Conservation (phyloP, 2,888 invertebrate species). For the Nemotelus pantherinus region DNA sequence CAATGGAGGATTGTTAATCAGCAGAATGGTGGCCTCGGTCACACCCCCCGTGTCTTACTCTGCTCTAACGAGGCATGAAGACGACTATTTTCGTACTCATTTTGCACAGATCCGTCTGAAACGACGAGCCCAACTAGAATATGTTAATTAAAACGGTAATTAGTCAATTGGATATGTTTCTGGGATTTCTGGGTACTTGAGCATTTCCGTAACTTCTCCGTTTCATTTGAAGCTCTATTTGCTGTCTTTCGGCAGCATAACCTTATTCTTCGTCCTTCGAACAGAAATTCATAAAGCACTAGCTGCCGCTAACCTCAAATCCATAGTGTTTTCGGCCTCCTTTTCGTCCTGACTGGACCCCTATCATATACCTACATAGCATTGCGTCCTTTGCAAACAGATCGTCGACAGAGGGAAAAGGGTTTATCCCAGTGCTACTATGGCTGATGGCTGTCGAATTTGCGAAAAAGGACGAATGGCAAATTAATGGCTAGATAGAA, state of each 20-base stretch:
- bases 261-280: conserved; percentile 14
- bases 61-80: conserved; percentile 9
- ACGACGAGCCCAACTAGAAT: conserved; percentile 49
- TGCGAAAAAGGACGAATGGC: conserved; percentile 24
- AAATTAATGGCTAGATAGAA: conserved; percentile 30
- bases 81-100: conserved; percentile 33
- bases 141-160: conserved; percentile 53
- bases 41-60: background rate
- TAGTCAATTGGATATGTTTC: conserved; percentile 52
- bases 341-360: background rate
- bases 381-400: background rate
- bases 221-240: background rate
- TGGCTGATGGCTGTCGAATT: background rate
- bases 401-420: too few relatives aligned
- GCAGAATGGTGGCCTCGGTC: conserved; percentile 34
- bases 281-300: background rate
- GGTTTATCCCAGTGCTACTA: background rate
- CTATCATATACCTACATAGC: background rate
- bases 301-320: too few relatives aligned
- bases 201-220: conserved; percentile 16
- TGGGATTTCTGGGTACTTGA: conserved; percentile 45
- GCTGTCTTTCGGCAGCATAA: too few relatives aligned
- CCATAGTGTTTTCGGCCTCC: background rate
- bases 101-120: conserved; percentile 22
- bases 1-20: conserved; percentile 64